Base-by-base conservation (phyloP, 2,888 invertebrate genomes). In the Trypoxylon attenuatum region DNA sequence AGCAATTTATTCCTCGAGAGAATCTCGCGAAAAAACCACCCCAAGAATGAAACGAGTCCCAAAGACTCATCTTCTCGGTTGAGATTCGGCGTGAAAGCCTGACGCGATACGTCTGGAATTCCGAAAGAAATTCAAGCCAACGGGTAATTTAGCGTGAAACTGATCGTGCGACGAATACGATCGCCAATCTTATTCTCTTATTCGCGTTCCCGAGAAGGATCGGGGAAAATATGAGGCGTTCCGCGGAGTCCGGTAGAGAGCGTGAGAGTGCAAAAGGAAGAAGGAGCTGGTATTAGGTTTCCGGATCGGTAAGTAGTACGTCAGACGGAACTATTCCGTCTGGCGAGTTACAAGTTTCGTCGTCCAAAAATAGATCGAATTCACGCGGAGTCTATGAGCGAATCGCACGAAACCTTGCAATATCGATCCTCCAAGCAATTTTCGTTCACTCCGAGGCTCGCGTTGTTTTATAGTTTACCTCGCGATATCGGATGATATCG, bases 361-460 rank as follows among this genome's bases (percentile, higher is more conserved):
- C 62, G 63, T 4, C 65, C 66, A 56, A 79, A 78, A 76, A 74
- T 81, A 81, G 83, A 84, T 84, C 80, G 81, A 79, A 81, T 84
- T 83, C 79, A 77, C 83, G 67, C 80, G 81, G 72, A 69, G 70
- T 71, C 71, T 74, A 82, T 74, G 81, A 79, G 77, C 76, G 61
- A 73, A 68, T 78, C 77, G 79, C 82, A 83, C 83, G 82, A 79
- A 82, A 76, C 53, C 58, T 61, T 23, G 51, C 22, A 50, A 46
- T 64, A 72, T 70, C 72, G 75, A 71, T 68, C 67, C 53, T 13
- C 5, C 16, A 8, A 27, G 25, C 27, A 27, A 46, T 42, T 29
- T 15, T 5, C 13, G 38, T 39, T 47, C 47, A 49, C 52, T 21
- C 22, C 54, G 4, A 10, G n/a, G 8, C 33, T 4, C 33, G n/a